Base-by-base conservation (phyloP, 2,888 invertebrate species). In the Drosophila peninsularis region DNA sequence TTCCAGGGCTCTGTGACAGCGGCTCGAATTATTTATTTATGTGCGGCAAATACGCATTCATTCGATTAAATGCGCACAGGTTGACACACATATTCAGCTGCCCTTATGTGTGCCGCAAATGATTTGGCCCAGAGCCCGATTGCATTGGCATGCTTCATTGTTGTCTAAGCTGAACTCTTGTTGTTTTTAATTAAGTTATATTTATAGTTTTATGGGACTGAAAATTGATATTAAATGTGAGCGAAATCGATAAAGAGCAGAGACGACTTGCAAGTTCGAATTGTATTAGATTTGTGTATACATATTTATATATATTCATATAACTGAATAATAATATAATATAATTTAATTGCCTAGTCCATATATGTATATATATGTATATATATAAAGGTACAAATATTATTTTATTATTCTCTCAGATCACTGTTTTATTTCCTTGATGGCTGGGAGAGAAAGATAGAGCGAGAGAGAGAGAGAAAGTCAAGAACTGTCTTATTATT, bases 21-120 rank as follows among this genome's bases (percentile, higher is more conserved):
- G 32, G 9, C 19, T 41, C 39, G 52, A 62, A 45, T 61, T 56
- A 58, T 61, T 71, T 66, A 70, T 65, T 66, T 60, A 66, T 65
- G 37, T 41, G 19, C 32, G 21, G 27, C 41, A 66, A 66, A 55
- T 52, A 61, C 45, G 47, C 27, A 17, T 21, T 39, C 30, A 37
- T 58, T 65, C 50, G 27, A 42, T 50, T 36, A 36, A 56, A 45
- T 47, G 27, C 30, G 42, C 47, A 21, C 49, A 53, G 14, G 14
- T 74, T 54, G 36, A 39, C 55, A 58, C 64, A 45, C 21, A 50
- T 68, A 62, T 54, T 42, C 24, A 50, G 34, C 56, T 57, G 57
- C 2, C 57, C 27, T 30, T 64, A 64, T 61, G 58, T 78, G 36
- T 9, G 17, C 54, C 41, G 53, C 49, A 75, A 68, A 58, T 70